phyloP scores from a whole-genome alignment of 23 tunicate genomes.

The Ciona savignyi region DNA sequence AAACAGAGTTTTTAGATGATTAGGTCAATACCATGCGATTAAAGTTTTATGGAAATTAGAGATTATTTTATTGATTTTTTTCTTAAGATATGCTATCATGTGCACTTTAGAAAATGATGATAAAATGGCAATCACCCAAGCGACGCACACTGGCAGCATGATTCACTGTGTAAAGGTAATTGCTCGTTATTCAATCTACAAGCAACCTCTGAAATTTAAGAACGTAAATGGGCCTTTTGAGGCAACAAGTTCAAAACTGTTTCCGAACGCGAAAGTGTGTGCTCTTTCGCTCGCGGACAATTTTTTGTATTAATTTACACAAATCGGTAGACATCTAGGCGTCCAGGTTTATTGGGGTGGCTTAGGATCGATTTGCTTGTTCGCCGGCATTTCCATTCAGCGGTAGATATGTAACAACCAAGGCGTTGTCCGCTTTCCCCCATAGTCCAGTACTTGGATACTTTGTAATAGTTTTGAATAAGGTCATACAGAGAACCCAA shows the following conservation, averaged over 20 bases:
- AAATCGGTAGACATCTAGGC: background rate
- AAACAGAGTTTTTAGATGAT: background rate
- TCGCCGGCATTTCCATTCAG: background rate
- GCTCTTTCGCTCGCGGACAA: background rate
- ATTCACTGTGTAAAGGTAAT: background rate
- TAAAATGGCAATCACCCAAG: conserved; percentile 28
- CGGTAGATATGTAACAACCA: no score
- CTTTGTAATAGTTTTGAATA: no score
- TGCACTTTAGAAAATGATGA: conserved; percentile 43
- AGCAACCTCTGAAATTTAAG: background rate
- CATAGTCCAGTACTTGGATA: no score
- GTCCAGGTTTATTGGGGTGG: background rate
- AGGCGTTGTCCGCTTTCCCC: no score
- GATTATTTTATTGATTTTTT: no score
- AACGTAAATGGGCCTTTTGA: background rate
- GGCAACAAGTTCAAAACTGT: background rate
- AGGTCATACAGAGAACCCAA: no score
- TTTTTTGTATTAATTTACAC: background rate
- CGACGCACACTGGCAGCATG: background rate
- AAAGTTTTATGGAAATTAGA: background rate
- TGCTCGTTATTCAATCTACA: background rate
- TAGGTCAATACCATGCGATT: background rate
- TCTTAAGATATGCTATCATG: conserved; percentile 64
- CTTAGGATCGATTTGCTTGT: background rate
- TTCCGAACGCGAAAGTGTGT: background rate